Evolutionary conservation across 2,888 invertebrate species (phyloP), one percentile per base, ranked within the genome.

Genomic region (Meta bourneti): DNA sequence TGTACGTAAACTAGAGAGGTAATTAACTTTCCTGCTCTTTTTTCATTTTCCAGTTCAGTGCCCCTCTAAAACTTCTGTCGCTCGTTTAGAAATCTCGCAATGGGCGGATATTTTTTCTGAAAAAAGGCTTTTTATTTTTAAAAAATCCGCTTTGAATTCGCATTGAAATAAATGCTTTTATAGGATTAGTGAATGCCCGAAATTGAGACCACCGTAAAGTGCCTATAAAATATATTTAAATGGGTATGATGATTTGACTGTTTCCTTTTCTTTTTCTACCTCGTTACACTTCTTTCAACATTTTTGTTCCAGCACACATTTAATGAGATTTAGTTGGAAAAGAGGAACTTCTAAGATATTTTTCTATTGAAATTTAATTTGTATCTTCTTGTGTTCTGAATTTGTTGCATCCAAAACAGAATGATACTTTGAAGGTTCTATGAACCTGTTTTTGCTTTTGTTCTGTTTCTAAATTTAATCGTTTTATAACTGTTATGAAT

Each of bases 121-220:
- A 34, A 9, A 61, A 61, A 16, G 48, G 6, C 9, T 9, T 71
- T 72, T 83, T 69, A 4, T 74, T 75, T 84, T n/a, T 72, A 13
- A 6, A 51, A 13, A 11, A 11, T 83, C 72, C 72, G 79, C 20
- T 82, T 84, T 74, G n/a, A 34, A 74, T 84, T 61, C 77, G 34
- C n/a, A 52, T 85, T 54, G 85, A 75, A 75, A 75, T 85, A 85
- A 85, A 75, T 77, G 75, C 49, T 20, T 85, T 75, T 75, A 54
- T 20, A 85, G 77, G 77, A 77, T 85, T 77, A 85, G 85, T 75
- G 77, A 77, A 85, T 72, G 8, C 13, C 13, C 51, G 74, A 83
- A 83, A 83, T 74, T 20, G 52, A 34, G 20, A 74, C 34, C 13
- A 54, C 52, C 52, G 72, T 20, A 72, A 74, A 72, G 72, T 83